Base-by-base conservation (phyloP, 2,113 vertebrate species). In the Tonatia bakeri region DNA sequence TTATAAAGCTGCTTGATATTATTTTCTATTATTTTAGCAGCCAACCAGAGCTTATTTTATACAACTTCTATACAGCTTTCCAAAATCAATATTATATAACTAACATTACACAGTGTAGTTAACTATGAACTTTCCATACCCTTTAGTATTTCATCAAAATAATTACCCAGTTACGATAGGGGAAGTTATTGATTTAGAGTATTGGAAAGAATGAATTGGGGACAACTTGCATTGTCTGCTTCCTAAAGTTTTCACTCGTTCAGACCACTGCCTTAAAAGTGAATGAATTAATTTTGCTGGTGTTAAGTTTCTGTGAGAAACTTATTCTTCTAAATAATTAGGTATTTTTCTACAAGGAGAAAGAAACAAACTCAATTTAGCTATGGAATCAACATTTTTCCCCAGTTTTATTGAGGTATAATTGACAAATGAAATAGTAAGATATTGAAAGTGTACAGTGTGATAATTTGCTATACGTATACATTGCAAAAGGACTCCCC, bases 11-110 rank as follows among this genome's bases (percentile, higher is more conserved):
- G 31, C 26, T 61, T 43, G 26, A 85, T 67, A 73, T 13, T 83
- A 90, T 96, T 94, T 94, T 75, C 54, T 89, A 69, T 92, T 87
- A 95, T 52, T 54, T 91, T 36, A 85, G 47, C 70, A 95, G 67
- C 47, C 67, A 94, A 72, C 54, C 50, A 79, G 80, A 92, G 43
- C 36, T 90, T 70, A 67, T 86, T 94, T 90, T 77, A 64, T 85
- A 61, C 17, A 73, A 95, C 61, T 47, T 50, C 59, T 73, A 80
- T 56, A 52, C 7, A 90, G 45, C n/a, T 28, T 2, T 93, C 56
- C 73, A 81, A 88, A 80, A 82, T 90, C 75, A 95, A 52, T 24
- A 87, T 91, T 94, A 89, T 13, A 59, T 90, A 83, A 91, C 10
- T 52, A 15, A 86, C 79, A 69, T 80, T 24, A 93, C 1, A 14